These are phyloP conservation scores for Cavia aperea DNA, from an alignment of 2,113 vertebrate species.

Conservation along the genomic window DNA sequence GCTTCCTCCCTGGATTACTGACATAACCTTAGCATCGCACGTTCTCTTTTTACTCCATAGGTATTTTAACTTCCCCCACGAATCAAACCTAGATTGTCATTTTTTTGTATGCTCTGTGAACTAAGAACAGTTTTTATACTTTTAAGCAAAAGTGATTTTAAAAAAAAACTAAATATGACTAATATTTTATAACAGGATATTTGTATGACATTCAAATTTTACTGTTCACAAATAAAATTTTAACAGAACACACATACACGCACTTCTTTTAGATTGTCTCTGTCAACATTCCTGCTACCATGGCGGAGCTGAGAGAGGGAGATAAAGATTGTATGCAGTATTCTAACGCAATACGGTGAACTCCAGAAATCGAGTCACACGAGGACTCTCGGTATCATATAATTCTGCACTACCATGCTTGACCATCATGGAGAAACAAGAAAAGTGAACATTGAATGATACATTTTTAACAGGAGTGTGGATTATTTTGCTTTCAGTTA, in stretches of 20 bases:
- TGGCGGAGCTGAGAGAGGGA: background rate
- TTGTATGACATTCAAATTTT: background rate
- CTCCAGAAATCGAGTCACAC: background rate
- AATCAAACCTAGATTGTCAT: background rate
- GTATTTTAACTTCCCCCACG: background rate
- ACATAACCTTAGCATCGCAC: background rate
- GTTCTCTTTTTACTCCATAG: background rate
- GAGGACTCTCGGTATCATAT: background rate
- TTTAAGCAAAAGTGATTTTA: background rate
- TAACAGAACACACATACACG: background rate
- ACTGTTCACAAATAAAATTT: background rate
- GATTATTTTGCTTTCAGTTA: background rate
- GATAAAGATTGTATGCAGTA: background rate
- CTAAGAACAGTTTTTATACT: background rate
- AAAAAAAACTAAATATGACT: background rate
- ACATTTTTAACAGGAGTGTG: background rate
- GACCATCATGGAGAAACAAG: background rate
- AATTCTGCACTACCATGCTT: background rate
- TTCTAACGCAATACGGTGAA: background rate
- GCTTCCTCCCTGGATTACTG: background rate
- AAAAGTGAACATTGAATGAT: background rate
- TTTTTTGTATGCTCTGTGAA: background rate
- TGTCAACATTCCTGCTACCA: background rate
- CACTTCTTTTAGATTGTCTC: background rate
- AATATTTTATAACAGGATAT: background rate